phyloP scores from a whole-genome alignment of 2,888 invertebrate genomes.

The Fabriciana adippe region DNA sequence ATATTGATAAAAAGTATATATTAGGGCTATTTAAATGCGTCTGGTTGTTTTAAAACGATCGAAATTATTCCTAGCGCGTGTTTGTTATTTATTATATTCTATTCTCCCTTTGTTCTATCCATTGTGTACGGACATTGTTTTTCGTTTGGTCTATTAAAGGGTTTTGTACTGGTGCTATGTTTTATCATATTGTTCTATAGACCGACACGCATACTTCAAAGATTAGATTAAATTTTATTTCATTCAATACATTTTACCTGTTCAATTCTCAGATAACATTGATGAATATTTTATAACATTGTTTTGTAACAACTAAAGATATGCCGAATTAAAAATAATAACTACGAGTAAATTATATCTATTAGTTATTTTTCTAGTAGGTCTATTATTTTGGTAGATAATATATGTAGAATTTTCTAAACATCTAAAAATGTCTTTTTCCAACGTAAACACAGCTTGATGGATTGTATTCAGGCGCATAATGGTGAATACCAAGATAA shows the following conservation, averaged over 20 bases:
- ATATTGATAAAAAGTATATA: slow-evolving; percentile 1
- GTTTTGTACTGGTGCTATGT: slow-evolving; percentile 43
- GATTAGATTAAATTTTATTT: slow-evolving; percentile 20
- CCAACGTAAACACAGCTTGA: slow-evolving; percentile 17
- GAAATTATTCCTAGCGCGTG: slow-evolving; percentile 62
- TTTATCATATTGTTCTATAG: slow-evolving; percentile 44
- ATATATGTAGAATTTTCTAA: neutral
- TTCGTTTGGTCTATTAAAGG: slow-evolving; percentile 54
- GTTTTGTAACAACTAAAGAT: neutral
- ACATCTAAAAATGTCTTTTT: neutral
- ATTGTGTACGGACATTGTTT: slow-evolving; percentile 70
- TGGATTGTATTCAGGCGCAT: slow-evolving; percentile 20
- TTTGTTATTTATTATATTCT: slow-evolving; percentile 73
- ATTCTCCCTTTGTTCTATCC: slow-evolving; percentile 76
- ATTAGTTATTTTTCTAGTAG: no score
- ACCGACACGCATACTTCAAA: slow-evolving; percentile 6
- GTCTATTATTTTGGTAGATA: no score
- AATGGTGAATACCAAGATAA: slow-evolving; percentile 28
- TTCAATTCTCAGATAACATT: neutral
- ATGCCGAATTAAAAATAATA: neutral
- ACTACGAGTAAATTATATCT: no score
- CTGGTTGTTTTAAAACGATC: slow-evolving; percentile 39
- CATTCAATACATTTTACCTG: slow-evolving; percentile 19
- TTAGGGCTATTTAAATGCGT: slow-evolving; percentile 26
- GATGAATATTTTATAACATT: slow-evolving; percentile 3